Base-by-base conservation (phyloP, 2,888 invertebrate genomes). In the Minunthozetes semirufus region DNA sequence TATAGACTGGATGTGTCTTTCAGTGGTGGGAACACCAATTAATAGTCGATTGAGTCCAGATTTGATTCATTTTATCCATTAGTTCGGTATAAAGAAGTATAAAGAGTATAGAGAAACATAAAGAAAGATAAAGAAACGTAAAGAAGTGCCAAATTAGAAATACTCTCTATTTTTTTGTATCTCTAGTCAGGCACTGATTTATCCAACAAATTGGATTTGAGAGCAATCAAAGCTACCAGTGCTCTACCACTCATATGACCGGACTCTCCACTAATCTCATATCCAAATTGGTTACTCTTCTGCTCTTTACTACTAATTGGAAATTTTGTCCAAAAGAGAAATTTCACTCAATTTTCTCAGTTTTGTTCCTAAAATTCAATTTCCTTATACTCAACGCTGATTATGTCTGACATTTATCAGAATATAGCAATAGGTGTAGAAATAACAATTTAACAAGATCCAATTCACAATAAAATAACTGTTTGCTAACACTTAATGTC, bases 31-130 rank as follows among this genome's bases (percentile, higher is more conserved):
- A 50, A 50, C 19, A 50, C n/a, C 50, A 50, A 50, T 50, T 50
- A 50, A 50, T 50, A 50, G 50, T 50, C 50, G 50, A 50, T 50
- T 50, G 50, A 50, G 50, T 50, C n/a, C 19, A 50, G 50, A 50
- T 50, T 50, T 50, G n/a, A 50, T 50, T 50, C 50, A 50, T 19
- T 50, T 19, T n/a, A 50, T 50, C 50, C 17, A 19, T 50, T 17
- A 5, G n/a, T 50, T 50, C n/a, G 50, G n/a, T 50, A 17, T 50
- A 50, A 50, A 50, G 50, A n/a, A n/a, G n/a, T n/a, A n/a, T n/a
- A n/a, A n/a, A n/a, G n/a, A n/a, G n/a, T n/a, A n/a, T n/a, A n/a
- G n/a, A n/a, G n/a, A n/a, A n/a, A n/a, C n/a, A n/a, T n/a, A n/a
- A n/a, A n/a, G n/a, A n/a, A n/a, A n/a, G n/a, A n/a, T n/a, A n/a